Percentiles rank a stretch among this genome's conserved stretches.
phyloP scores from a whole-genome alignment of 2,797 vertebrate genomes.

The Synanceia verrucosa region DNA sequence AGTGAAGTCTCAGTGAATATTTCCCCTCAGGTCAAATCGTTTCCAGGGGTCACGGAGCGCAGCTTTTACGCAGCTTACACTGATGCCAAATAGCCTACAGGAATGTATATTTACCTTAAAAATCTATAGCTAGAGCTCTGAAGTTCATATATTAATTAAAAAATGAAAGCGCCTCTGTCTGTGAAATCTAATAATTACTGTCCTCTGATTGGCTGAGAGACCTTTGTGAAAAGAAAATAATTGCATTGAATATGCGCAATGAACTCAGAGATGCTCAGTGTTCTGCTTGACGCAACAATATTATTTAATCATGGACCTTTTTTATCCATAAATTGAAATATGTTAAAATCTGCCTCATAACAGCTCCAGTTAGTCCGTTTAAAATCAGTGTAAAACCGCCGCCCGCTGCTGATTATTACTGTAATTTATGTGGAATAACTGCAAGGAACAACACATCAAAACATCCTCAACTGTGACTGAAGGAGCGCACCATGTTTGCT shows the following conservation, averaged over 20 bases:
- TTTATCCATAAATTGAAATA: conserved; percentile 11
- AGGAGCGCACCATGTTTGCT: conserved; percentile 25
- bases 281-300: background rate
- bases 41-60: conserved; percentile 50
- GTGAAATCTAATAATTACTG: background rate
- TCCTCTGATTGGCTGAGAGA: conserved; percentile 44
- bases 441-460: conserved; percentile 21
- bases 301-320: background rate
- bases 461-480: conserved; percentile 35
- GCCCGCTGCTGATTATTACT: conserved; percentile 22
- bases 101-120: background rate
- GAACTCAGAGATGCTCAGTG: background rate
- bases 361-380: conserved; percentile 20
- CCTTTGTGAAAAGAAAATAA: conserved; percentile 7
- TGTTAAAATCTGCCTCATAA: background rate
- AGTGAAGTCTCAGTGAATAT: conserved; percentile 8
- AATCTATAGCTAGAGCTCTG: no score
- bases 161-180: background rate
- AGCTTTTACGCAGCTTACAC: conserved; percentile 12
- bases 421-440: conserved; percentile 41
- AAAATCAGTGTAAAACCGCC: conserved; percentile 30
- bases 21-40: conserved; percentile 47
- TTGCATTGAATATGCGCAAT: background rate
- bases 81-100: background rate
- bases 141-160: background rate